Base-by-base conservation (phyloP, 2,888 invertebrate species). In the Lasioglossum morio region DNA sequence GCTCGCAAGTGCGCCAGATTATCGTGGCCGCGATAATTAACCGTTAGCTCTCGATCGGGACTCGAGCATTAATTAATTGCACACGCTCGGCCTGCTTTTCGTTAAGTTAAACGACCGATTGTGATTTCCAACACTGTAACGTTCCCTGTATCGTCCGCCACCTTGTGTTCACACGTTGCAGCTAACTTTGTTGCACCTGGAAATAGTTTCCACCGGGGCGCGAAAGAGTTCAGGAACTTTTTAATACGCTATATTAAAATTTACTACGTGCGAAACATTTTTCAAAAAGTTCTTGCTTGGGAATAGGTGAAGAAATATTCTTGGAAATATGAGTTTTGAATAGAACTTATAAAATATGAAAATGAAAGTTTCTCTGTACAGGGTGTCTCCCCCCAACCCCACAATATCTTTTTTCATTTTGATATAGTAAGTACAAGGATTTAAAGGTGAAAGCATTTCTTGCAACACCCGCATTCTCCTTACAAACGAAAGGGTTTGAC, bases 11-110 rank as follows among this genome's bases (percentile, higher is more conserved):
- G 66, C 72, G 72, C 78, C 69, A 77, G 79, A 86, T 88, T 88
- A 86, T 80, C 78, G 63, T n/a, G 37, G 77, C 57, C 40, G 30
- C 53, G 77, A 81, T 86, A 84, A 86, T 88, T 88, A 88, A 88
- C 86, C 81, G 76, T 86, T 79, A 80, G 82, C 37, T 82, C 69
- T 72, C 70, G 78, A 77, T 77, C 80, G 69, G 77, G 48, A 72
- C 57, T 79, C 63, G 48, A 30, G 48, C 77, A 78, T 87, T 83
- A 87, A 87, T 86, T 87, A 82, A 83, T 87, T 77, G 37, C 75
- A 63, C 48, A 72, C 72, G 60, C 53, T 27, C 53, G 30, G 1
- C 30, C 48, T 66, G 37, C 77, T 23, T 81, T 85, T 85, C 83
- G 53, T 40, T 37, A 4, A 48, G 34, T 60, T 40, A 30, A 30